Conservation (phyloP, 2,888 invertebrate species). For the Anticlea derivata region DNA sequence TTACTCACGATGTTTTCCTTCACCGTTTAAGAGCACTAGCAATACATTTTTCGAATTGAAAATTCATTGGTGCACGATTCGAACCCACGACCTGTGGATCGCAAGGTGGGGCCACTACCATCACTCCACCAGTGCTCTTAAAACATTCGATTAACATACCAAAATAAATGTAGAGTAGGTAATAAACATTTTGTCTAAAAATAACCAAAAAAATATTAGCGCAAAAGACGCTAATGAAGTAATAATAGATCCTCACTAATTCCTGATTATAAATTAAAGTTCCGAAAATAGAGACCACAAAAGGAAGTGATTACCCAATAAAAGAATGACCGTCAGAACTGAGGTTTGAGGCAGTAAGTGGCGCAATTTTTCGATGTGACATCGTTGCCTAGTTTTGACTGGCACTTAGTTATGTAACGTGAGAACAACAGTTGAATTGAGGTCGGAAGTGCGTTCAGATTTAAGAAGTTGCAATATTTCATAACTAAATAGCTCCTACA, state of each 20-base stretch:
- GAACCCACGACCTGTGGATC: no score
- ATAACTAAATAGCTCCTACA: slow-evolving; percentile 21
- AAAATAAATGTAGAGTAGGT: not conserved
- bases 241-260: not conserved
- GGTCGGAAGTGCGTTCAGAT: slow-evolving; percentile 68
- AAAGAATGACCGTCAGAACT: slow-evolving; percentile 30
- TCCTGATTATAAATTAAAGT: not conserved
- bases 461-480: slow-evolving; percentile 36
- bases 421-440: slow-evolving; percentile 76
- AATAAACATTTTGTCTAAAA: no score
- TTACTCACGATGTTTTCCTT: no score
- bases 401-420: slow-evolving; percentile 77
- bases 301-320: slow-evolving; percentile 32
- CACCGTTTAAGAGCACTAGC: no score
- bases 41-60: no score
- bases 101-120: no score
- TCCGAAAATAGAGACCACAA: slow-evolving; percentile 20
- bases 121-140: no score
- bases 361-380: slow-evolving; percentile 81
- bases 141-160: slow-evolving; percentile 6
- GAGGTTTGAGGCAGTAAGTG: slow-evolving; percentile 55
- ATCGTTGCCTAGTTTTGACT: slow-evolving; percentile 81
- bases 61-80: no score
- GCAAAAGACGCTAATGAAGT: not conserved
- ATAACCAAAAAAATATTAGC: no score